Evolutionary conservation across 2,113 vertebrate species (phyloP), one percentile per base, ranked within the genome.

Genomic region (Zosterops borbonicus): DNA sequence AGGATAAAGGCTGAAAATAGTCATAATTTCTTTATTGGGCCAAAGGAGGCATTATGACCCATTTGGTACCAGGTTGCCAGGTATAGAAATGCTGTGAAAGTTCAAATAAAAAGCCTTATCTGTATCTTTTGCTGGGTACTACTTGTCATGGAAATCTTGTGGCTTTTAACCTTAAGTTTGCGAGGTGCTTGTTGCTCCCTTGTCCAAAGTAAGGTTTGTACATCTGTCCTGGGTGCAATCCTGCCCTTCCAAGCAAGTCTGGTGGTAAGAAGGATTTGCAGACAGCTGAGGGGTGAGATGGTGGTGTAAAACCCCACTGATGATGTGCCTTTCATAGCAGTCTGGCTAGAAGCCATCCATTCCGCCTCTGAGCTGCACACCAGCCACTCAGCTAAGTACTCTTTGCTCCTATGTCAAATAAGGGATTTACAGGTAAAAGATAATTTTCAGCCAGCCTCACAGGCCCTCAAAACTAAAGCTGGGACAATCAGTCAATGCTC

Each of bases 351-450:
- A 88, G 18, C 69, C 28, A 25, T 24, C 31, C 8, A 4, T 65
- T 35, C 21, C 0, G 0, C 46, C 79, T 70, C 56, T 91, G 19
- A 53, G 21, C 47, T 3, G 12, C 29, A 3, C 31, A 64, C 22
- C 11, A 50, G 33, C 27, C 7, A 2, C 15, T 65, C 0, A 0
- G 39, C 2, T 62, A 25, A 47, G n/a, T 65, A 20, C 22, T 70
- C 2, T 5, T 53, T 83, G 70, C 47, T 62, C 9, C 46, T 2
- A 5, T 35, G 28, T 55, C n/a, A 52, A 0, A 68, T 60, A 64
- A 37, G 12, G 31, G 8, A 64, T 74, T 90, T 87, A 33, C 14
- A 69, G 24, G 44, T 22, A 28, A 70, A 74, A 59, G 70, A 50
- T 77, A 4, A 44, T 62, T 83, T 53, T 49, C 11, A 58, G 11